Base-by-base conservation (phyloP, 2,888 invertebrate genomes). In the Eustalomyia histrio region DNA sequence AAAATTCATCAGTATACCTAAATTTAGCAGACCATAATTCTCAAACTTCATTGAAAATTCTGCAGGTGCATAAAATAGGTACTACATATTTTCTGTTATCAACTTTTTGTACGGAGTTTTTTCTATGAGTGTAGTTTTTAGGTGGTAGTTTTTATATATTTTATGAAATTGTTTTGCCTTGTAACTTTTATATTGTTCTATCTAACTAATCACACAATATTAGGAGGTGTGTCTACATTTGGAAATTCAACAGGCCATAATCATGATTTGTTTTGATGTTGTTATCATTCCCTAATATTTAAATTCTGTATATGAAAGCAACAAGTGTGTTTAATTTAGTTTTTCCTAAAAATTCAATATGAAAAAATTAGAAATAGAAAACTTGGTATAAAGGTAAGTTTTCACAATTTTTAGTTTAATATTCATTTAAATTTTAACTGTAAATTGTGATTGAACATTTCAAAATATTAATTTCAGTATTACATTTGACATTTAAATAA, bases 211-310 rank as follows among this genome's bases (percentile, higher is more conserved):
- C 47, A 47, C 47, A 47, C 24, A 60, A 60, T 72, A 74, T 74
- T 64, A 64, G 58, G 74, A 74, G 79, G 79, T 79, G 79, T 79
- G 79, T 69, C 74, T 52, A 50, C 10, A 53, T 64, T 39, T 53
- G 58, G 58, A 65, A 69, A 78, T 55, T 55, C 72, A 72, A 67
- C 58, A 58, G 52, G 58, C 21, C 52, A 60, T 6, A 7, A 29
- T 72, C 24, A 55, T 71, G n/a, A 17, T 72, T 29, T 29, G 6
- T 29, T 52, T 64, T 60, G 53, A 21, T 21, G 3, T 50, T 69
- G 18, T 53, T 53, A 61, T 33, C 29, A 61, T 68, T 68, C 24
- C 52, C 52, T 43, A 5, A 64, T 43, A 18, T 17, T 43, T 24
- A 29, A 1, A 33, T 39, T 43, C 17, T 18, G 18, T n/a, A 55